Conservation (phyloP, 2,113 vertebrate species). For the Microtus montanus region DNA sequence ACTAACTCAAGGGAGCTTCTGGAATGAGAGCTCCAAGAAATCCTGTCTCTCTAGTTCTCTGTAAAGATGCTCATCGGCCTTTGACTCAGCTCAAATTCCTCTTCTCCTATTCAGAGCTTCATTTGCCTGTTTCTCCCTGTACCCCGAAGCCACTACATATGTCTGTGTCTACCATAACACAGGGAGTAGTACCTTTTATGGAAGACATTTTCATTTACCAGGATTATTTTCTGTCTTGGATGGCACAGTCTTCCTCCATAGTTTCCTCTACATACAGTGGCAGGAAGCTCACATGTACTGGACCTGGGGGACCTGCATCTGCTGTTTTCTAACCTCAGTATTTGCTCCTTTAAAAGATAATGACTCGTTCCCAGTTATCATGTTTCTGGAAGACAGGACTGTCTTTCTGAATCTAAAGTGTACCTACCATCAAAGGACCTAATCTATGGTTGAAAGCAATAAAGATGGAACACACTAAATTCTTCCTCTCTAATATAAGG, state of each 20-base stretch:
- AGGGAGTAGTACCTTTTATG: not conserved
- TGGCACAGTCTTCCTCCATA: not conserved
- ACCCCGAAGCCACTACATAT: not conserved
- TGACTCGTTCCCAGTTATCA: conserved; percentile 46
- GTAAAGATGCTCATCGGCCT: not conserved
- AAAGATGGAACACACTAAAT: not conserved
- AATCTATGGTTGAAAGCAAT: not conserved
- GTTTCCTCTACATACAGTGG: not conserved
- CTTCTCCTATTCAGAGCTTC: conserved; percentile 7
- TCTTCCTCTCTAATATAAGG: not conserved
- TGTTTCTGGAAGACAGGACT: conserved; percentile 37
- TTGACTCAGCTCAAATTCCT: not conserved
- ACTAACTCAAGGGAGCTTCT: not conserved
- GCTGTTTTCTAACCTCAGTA: conserved; percentile 1
- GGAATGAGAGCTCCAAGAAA: not conserved
- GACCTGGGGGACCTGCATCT: not conserved
- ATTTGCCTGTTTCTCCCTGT: not conserved
- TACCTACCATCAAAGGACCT: not conserved
- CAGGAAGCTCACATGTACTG: not conserved
- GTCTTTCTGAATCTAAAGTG: conserved; percentile 37
- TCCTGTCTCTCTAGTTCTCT: not conserved
- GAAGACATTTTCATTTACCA: conserved; percentile 13
- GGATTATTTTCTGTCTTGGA: conserved; percentile 32
- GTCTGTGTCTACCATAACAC: not conserved
- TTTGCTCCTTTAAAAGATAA: conserved; percentile 42